Percentiles rank a stretch among this genome's conserved stretches.
Evolutionary conservation across 1,140 invertebrate genomes (phyloP).

Genomic region (Helicoverpa zea): DNA sequence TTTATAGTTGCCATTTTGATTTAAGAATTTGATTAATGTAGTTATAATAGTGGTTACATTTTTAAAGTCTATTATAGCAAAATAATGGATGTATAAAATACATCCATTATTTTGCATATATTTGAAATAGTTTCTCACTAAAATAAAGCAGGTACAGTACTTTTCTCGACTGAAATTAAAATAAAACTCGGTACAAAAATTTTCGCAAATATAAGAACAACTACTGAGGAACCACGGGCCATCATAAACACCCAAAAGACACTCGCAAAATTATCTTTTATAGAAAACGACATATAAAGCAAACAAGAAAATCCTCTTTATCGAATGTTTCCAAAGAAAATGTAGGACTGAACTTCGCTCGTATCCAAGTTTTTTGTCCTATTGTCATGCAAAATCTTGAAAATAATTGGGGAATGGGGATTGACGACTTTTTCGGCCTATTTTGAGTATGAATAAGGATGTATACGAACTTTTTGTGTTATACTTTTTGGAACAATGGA

Average conservation of each 20-base stretch:
- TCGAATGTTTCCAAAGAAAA: constrained; percentile 8
- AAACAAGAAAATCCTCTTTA: constrained; percentile 22
- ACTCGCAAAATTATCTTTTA: neutral
- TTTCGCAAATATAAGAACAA: too few species aligned
- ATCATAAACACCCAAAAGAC: neutral
- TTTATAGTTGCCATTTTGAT: neutral
- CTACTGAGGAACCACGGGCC: neutral
- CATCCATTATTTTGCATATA: too few species aligned
- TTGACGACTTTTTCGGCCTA: constrained; percentile 2
- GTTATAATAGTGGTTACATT: too few species aligned
- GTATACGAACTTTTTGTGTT: neutral
- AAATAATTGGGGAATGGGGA: constrained; percentile 21
- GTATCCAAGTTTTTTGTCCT: constrained; percentile 3
- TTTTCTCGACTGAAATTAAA: too few species aligned
- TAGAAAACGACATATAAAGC: constrained; percentile 1
- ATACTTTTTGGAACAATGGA: neutral
- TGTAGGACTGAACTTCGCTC: neutral
- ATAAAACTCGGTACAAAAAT: too few species aligned
- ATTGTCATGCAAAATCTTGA: constrained; percentile 33
- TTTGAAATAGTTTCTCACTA: too few species aligned
- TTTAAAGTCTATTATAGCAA: too few species aligned
- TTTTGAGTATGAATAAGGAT: neutral
- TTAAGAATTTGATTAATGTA: neutral
- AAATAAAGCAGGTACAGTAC: too few species aligned
- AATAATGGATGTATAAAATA: too few species aligned